Evolutionary conservation across 35 echinoderm and acorn worm genomes (phyloP).

Genomic region (Acanthaster planci): DNA sequence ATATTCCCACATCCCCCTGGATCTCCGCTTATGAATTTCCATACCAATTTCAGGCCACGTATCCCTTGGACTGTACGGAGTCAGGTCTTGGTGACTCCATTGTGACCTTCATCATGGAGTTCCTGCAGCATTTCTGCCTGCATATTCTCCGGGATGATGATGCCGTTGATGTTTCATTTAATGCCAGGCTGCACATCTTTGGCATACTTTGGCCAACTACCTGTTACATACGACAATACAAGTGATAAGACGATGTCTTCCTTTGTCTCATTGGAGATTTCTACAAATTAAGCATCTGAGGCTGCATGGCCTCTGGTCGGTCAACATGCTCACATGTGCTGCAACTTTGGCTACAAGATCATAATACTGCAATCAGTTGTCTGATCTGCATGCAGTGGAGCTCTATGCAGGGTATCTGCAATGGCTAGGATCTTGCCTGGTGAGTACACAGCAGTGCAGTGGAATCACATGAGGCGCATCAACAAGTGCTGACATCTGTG

Average conservation of each 20-base stretch:
- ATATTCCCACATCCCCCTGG: too few species aligned
- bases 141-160: conserved; percentile 43
- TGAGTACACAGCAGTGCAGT: conserved; percentile 32
- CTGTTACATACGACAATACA: conserved; percentile 8
- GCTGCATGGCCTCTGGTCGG: conserved; percentile 30
- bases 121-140: conserved; percentile 37
- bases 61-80: conserved; percentile 34
- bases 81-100: not conserved
- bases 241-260: conserved; percentile 13
- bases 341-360: conserved; percentile 21
- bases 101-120: conserved; percentile 63
- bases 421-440: conserved; percentile 25
- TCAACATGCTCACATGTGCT: conserved; percentile 25
- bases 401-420: conserved; percentile 45
- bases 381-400: not conserved
- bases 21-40: too few species aligned
- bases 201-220: not conserved
- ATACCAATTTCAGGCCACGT: conserved; percentile 68
- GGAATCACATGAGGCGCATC: conserved; percentile 61
- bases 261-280: not conserved
- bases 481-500: conserved; percentile 37
- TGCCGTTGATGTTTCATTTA: conserved; percentile 10
- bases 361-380: not conserved
- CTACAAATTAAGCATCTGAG: not conserved
- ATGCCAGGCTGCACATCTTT: not conserved